These are phyloP conservation scores for Suncus etruscus DNA, from an alignment of 2,113 vertebrate species.

Conservation along the genomic window DNA sequence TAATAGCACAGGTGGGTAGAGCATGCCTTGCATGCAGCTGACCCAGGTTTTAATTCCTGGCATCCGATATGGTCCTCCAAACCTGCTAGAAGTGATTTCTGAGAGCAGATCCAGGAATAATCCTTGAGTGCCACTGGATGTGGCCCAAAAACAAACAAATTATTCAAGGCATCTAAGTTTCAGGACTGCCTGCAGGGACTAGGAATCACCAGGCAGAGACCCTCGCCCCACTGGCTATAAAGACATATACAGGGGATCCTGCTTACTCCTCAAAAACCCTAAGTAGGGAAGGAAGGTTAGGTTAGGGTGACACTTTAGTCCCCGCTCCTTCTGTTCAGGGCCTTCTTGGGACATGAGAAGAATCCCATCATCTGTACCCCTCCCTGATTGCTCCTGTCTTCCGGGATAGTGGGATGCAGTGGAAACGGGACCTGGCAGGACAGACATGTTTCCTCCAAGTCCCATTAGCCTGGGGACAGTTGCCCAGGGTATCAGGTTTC, in stretches of 20 bases:
- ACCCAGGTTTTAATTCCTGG: no score
- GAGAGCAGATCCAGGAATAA: no score
- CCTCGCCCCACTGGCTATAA: not conserved
- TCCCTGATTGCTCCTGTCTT: not conserved
- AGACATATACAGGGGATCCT: not conserved
- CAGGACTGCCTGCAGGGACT: not conserved
- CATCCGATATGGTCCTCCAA: no score
- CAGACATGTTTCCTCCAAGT: not conserved
- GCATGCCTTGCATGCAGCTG: no score
- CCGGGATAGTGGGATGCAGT: not conserved
- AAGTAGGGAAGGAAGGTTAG: not conserved
- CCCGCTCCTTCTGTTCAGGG: not conserved
- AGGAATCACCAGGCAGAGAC: not conserved
- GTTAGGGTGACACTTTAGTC: not conserved
- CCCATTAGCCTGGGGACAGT: constrained; percentile 43
- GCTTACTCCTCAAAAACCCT: not conserved
- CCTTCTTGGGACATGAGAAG: not conserved
- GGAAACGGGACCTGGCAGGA: constrained; percentile 25
- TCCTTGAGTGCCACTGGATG: no score
- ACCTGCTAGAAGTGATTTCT: no score
- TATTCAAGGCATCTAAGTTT: no score
- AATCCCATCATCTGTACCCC: not conserved
- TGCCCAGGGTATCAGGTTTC: constrained; percentile 67
- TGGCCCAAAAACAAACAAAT: no score
- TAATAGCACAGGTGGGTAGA: no score